Conservation (phyloP, 2,888 invertebrate species). For the Lypha dubia region DNA sequence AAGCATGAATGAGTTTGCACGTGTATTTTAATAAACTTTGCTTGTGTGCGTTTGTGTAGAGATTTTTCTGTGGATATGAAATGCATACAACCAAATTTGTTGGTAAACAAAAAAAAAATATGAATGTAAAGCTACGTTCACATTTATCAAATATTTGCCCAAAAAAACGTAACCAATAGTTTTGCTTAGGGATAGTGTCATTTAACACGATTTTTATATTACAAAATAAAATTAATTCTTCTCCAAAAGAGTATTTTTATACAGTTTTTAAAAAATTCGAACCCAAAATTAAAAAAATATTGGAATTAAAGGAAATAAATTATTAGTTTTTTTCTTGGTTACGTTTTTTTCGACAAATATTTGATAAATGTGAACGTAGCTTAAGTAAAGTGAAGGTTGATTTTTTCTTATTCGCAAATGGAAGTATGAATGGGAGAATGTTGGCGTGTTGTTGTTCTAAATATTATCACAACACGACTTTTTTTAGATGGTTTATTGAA, state of each 20-base stretch:
- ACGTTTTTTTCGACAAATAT: too few relatives aligned
- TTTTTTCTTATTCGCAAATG: constrained; percentile 2
- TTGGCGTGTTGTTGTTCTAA: constrained; percentile 31
- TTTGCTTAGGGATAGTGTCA: too few relatives aligned
- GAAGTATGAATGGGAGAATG: background rate
- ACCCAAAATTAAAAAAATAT: too few relatives aligned
- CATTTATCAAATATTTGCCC: too few relatives aligned
- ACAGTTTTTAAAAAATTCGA: too few relatives aligned
- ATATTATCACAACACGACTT: background rate
- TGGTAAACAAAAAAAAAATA: constrained; percentile 67
- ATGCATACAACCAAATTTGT: constrained; percentile 52
- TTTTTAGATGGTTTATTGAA: background rate
- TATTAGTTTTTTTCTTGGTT: too few relatives aligned
- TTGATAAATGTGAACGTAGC: too few relatives aligned
- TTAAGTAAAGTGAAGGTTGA: constrained; percentile 43
- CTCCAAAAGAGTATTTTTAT: too few relatives aligned
- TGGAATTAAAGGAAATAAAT: too few relatives aligned
- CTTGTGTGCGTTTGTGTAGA: constrained; percentile 6
- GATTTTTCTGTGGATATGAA: constrained; percentile 1
- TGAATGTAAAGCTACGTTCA: constrained; percentile 70
- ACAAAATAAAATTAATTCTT: too few relatives aligned
- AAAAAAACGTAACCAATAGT: too few relatives aligned
- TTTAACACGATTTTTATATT: too few relatives aligned
- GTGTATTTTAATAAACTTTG: constrained; percentile 64
- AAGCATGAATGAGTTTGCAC: constrained; percentile 64